Base-by-base conservation (phyloP, 2,888 invertebrate genomes). In the Leptinotarsa peninsularis region DNA sequence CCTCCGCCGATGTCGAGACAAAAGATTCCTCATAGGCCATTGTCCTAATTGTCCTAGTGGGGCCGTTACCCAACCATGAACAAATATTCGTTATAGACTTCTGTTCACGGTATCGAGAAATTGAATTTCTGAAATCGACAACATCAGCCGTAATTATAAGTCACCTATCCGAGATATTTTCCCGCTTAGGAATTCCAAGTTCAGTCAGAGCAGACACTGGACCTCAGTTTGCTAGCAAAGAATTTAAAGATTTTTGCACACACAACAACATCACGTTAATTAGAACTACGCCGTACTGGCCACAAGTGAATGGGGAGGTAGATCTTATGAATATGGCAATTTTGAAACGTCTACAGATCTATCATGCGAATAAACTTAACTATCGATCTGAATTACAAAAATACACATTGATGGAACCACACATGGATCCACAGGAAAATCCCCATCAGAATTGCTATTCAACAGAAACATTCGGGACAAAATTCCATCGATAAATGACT, bases 251-350 rank as follows among this genome's bases (percentile, higher is more conserved):
- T n/a, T 78, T 70, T 63, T 80, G 79, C 43, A 3, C 63, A n/a
- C 27, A 71, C 15, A 21, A 79, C 33, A 68, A 68, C 50, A 79
- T 80, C 50, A 50, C 67, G 4, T 21, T 79, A 1, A 71, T 79
- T 23, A 69, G 72, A 13, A 78, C 79, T 14, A 77, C 76, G 27
- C 76, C 79, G 10, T 80, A 78, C 49, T 80, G 79, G 79, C 77
- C 80, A 10, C 78, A 81, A 63, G 79, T 82, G 49, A 85, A 85
- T 76, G 83, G 82, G n/a, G 82, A 81, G 70, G 84, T 83, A 1
- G 84, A 84, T 68, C 80, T 81, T 49, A 82, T 82, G 73, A 84
- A 84, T 73, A 80, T 74, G 43, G 77, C 85, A 10, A 75, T 80
- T n/a, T 52, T 82, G n/a, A 21, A 18, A 18, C 15, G 56, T 14